Conservation (phyloP, 1,140 invertebrate genomes). For the Mylabris phalerata region DNA sequence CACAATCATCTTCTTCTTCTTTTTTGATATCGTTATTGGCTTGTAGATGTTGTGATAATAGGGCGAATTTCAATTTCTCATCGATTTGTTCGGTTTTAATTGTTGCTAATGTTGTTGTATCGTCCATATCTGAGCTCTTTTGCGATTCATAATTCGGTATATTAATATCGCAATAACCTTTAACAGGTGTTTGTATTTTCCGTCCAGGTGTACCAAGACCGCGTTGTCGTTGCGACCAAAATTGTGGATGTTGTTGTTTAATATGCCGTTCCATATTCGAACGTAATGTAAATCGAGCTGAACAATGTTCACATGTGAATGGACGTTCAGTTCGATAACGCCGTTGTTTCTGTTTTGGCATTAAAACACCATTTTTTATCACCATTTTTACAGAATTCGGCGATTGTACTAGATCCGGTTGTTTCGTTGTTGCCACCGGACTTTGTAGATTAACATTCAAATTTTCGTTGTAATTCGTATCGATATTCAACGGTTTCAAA, state of each 20-base stretch:
- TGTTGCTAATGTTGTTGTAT: conserved; percentile 18
- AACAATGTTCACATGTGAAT: conserved; percentile 82
- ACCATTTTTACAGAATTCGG: conserved; percentile 77
- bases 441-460: conserved; percentile 35
- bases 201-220: conserved; percentile 46
- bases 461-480: conserved; percentile 24
- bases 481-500: conserved; percentile 31
- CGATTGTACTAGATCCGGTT: conserved; percentile 38
- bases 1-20: conserved; percentile 56
- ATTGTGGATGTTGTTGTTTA: conserved; percentile 87
- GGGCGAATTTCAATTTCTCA: conserved; percentile 71
- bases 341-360: conserved; percentile 85
- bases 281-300: conserved; percentile 78
- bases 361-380: conserved; percentile 79
- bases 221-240: conserved; percentile 71
- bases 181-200: conserved; percentile 36
- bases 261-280: conserved; percentile 92
- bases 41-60: conserved; percentile 69
- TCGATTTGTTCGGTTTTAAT: conserved; percentile 31
- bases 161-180: conserved; percentile 30
- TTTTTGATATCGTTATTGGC: conserved; percentile 33
- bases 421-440: conserved; percentile 19
- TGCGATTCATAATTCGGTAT: conserved; percentile 34
- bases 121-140: conserved; percentile 37
- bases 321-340: conserved; percentile 86